A percentile compares a stretch with the other conserved stretches of the same genome.
phyloP scores from a whole-genome alignment of 2,888 invertebrate genomes.

The Epiblema foenella region DNA sequence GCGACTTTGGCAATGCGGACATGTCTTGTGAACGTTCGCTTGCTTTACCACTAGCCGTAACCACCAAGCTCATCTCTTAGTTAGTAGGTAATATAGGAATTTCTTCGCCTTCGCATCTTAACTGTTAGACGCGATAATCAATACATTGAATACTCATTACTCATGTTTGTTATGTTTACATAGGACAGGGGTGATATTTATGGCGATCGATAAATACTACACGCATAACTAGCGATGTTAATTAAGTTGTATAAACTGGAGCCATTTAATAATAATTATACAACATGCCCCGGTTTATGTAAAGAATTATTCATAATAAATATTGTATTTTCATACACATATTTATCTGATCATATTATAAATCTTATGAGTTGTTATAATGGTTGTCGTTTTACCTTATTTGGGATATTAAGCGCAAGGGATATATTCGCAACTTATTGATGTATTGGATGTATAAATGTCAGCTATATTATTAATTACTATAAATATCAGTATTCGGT shows the following conservation, averaged over 20 bases:
- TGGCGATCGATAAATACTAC: conserved; percentile 31
- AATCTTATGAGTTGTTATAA: neutral
- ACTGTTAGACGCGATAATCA: neutral
- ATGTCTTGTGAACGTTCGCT: conserved; percentile 14
- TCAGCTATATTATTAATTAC: conserved; percentile 20
- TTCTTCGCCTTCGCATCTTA: neutral
- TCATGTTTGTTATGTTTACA: neutral
- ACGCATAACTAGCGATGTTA: conserved; percentile 35
- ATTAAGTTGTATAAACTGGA: conserved; percentile 38
- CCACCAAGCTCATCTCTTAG: neutral
- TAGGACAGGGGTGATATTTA: conserved; percentile 16
- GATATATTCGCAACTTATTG: conserved; percentile 15
- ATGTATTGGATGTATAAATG: no score
- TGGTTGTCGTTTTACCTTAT: conserved; percentile 15
- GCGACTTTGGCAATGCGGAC: conserved; percentile 46
- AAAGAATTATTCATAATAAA: conserved; percentile 12
- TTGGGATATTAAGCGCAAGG: conserved; percentile 12
- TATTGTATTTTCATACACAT: neutral
- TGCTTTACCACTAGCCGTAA: conserved; percentile 23
- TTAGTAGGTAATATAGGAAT: neutral
- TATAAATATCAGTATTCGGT: conserved; percentile 35
- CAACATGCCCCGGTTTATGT: conserved; percentile 26
- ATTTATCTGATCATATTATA: neutral
- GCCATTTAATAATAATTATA: conserved; percentile 33
- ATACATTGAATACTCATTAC: conserved; percentile 21